Base-by-base conservation (phyloP, 2,888 invertebrate genomes). In the Hemistola chrysoprasaria region DNA sequence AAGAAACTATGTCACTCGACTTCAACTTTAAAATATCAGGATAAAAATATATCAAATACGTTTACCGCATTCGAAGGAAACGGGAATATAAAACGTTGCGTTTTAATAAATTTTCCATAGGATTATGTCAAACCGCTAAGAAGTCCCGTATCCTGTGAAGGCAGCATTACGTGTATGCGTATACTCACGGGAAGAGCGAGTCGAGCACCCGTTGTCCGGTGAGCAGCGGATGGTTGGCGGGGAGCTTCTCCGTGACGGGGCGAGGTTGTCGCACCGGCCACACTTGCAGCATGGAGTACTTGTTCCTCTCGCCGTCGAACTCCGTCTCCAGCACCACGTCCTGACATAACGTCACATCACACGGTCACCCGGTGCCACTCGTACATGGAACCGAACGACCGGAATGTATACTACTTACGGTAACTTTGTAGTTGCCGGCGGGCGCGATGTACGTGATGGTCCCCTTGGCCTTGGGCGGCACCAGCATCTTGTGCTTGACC, bases 231-330 rank as follows among this genome's bases (percentile, higher is more conserved):
- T 98, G 95, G 91, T 99, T 99, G 69, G 99, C 98, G 42, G 98
- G 98, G 61, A 99, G 91, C 90, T 99, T 99, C 90, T 99, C 99
- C 8, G 98, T 96, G 46, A 95, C 94, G 23, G 99, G 99, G 55
- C 99, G 92, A 46, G 98, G 97, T 83, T 98, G 97, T 78, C 99
- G 95, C 62, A 99, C 99, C 4, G 99, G 99, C 99, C 99, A 99
- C 52, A 99, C 97, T 91, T 99, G 99, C 88, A 99, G 91, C 99
- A 99, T 99, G 49, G 93, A 94, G 90, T 94, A 98, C 78, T 96
- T 93, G 45, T 94, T 93, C 71, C 93, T 94, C 80, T 98, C 96
- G 8, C 98, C 98, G 83, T 99, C 98, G 89, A 99, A 99, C 86
- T 99, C 99, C 0, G 98, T 97, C 90, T 99, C 99, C 71, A 99